A percentile compares a stretch with the other conserved stretches of the same genome.
phyloP scores from a whole-genome alignment of 2,797 vertebrate species.

The Danio jaintianensis region DNA sequence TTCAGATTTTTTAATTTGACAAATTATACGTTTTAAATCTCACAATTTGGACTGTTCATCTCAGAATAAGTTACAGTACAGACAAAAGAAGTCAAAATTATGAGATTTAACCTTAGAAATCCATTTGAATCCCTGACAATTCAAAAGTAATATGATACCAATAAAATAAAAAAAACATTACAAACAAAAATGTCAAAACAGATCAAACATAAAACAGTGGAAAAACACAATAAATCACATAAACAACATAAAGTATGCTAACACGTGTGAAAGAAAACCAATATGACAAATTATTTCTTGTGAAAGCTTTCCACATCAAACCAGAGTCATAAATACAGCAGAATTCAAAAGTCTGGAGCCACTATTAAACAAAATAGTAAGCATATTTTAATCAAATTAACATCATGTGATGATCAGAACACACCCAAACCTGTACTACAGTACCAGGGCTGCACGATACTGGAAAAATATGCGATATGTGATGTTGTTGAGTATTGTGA shows the following conservation, averaged over 20 bases:
- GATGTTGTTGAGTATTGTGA: too few species aligned
- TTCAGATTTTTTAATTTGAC: too few species aligned
- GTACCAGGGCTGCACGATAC: too few species aligned
- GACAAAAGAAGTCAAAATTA: too few species aligned
- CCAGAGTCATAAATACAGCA: not conserved
- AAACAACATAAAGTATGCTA: not conserved
- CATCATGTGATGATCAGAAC: constrained; percentile 5
- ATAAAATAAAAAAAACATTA: not conserved
- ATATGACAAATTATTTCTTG: not conserved
- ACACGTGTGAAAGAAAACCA: not conserved
- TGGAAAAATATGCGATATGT: too few species aligned
- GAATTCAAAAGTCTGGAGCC: not conserved
- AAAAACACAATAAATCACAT: not conserved
- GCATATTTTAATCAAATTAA: not conserved
- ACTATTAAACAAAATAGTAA: not conserved
- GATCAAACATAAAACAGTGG: too few species aligned
- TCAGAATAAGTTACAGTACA: too few species aligned
- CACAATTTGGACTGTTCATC: too few species aligned
- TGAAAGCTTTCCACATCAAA: not conserved
- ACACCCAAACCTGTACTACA: not conserved
- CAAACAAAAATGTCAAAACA: not conserved
- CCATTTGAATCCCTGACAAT: too few species aligned
- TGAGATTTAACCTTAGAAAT: too few species aligned
- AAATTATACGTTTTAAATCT: too few species aligned
- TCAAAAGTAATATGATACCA: not conserved